phyloP scores from a whole-genome alignment of 2,888 invertebrate genomes.

The Orthosia cruda region DNA sequence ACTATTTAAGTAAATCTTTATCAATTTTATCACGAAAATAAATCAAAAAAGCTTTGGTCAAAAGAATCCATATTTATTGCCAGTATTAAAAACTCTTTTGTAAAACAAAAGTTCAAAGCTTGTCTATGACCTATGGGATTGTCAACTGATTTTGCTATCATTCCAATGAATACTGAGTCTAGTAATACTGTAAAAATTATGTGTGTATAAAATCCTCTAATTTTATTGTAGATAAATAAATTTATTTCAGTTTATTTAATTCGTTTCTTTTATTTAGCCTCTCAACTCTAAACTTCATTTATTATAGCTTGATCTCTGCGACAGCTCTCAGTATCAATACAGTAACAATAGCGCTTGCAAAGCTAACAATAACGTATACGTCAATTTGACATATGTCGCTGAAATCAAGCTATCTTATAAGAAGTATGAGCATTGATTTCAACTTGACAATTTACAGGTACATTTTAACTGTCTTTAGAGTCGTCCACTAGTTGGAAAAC shows the following conservation, averaged over 20 bases:
- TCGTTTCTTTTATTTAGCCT: neutral
- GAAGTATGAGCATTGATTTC: no score
- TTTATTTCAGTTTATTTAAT: conserved; percentile 77
- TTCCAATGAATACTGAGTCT: conserved; percentile 52
- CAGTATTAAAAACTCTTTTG: conserved; percentile 39
- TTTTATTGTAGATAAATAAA: conserved; percentile 78
- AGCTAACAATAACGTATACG: no score
- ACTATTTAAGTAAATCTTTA: conserved; percentile 44
- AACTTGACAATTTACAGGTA: no score
- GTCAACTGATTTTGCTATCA: conserved; percentile 42
- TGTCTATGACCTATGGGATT: conserved; percentile 39
- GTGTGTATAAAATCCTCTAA: conserved; percentile 68
- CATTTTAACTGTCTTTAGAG: no score
- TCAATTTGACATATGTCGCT: no score
- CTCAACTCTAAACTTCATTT: no score
- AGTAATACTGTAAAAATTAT: conserved; percentile 42
- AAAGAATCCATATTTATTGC: neutral
- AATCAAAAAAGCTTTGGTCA: neutral
- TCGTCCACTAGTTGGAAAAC: no score
- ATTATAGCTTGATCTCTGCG: no score
- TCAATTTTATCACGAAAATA: conserved; percentile 14
- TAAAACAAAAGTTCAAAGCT: conserved; percentile 19
- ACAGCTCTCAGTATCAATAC: no score
- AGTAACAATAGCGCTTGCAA: no score
- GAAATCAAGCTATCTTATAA: no score